Base-by-base conservation (phyloP, 1,140 invertebrate genomes). In the Proctacanthus coquilletti region DNA sequence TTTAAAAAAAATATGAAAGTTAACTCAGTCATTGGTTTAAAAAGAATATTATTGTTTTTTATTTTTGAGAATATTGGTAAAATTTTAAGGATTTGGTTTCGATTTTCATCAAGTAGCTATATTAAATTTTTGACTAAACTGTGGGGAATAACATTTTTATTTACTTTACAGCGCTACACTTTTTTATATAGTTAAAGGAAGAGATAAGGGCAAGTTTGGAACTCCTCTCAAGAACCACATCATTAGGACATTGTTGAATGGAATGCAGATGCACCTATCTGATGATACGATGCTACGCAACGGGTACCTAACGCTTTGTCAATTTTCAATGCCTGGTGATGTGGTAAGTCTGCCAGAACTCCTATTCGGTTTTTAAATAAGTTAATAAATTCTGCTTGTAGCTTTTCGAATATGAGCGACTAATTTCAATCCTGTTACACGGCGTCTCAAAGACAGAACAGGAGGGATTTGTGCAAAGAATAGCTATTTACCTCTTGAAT, bases 271-370 rank as follows among this genome's bases (percentile, higher is more conserved):
- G 34, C 81, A 89, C 53, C 69, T 72, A 46, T 70, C 74, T 34
- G 87, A 93, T 56, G 77, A 84, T 44, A 89, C 84, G 5, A 92
- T 96, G 86, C 83, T 95, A 72, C 67, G 89, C 36, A 97, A 97
- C 65, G 87, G 89, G 32, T 95, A 91, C 61, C 68, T 97, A 31
- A 92, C 87, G 1, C 65, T 96, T 4, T 95, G 87, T 52, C 87
- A 95, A 62, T 93, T 97, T 54, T 84, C 80, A 53, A 89, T 97
- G 62, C 92, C 92, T 17, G 72, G 77, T 45, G 92, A 97, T 72
- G 84, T 96, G 52, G 87, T 94, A 69, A 70, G 77, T 74, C 30
- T 6, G 5, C 6, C 23, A 25, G 6, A 25, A 25, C 6, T 11
- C 3, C 4, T 13, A 27, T 25, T n/a, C 29, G 10, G 8, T 37